These are phyloP conservation scores for Ectobius pallidus DNA, from an alignment of 2,888 invertebrate species.

Conservation along the genomic window DNA sequence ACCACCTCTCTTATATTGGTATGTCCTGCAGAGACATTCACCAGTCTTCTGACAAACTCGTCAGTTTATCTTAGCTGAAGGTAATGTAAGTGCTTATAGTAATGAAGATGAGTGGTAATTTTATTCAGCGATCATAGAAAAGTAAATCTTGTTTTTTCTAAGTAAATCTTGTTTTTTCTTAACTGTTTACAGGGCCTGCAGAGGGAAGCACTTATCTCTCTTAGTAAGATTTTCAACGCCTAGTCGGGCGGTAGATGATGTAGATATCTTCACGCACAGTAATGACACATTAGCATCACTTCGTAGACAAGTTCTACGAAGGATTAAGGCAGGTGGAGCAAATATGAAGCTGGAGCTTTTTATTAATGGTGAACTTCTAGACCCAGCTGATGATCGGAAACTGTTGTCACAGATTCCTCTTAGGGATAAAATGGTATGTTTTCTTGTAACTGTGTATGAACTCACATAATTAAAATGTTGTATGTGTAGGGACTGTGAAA, in stretches of 20 bases:
- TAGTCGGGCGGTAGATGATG: constrained; percentile 82
- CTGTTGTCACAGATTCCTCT: constrained; percentile 84
- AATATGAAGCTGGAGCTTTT: constrained; percentile 91
- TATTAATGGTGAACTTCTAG: constrained; percentile 86
- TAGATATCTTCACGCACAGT: constrained; percentile 90
- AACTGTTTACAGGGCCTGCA: constrained; percentile 78
- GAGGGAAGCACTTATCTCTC: constrained; percentile 87
- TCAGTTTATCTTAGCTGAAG: no score
- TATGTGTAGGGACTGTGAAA: no score
- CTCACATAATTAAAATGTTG: constrained; percentile 51
- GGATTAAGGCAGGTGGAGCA: constrained; percentile 63
- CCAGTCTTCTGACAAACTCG: no score
- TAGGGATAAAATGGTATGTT: constrained; percentile 83
- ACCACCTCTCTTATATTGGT: no score
- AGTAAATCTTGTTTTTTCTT: no score
- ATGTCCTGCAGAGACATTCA: no score
- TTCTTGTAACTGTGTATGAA: no score
- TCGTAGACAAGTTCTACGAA: constrained; percentile 75
- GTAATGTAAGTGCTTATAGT: no score
- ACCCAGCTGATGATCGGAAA: constrained; percentile 86
- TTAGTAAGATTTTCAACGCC: constrained; percentile 88
- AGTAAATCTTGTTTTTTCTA: no score
- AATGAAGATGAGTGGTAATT: no score
- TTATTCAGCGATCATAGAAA: no score
- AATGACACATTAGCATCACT: constrained; percentile 92